These are phyloP conservation scores for Pseudococcus jackbeardsleyi DNA, from an alignment of 2,888 invertebrate species.

Conservation along the genomic window DNA sequence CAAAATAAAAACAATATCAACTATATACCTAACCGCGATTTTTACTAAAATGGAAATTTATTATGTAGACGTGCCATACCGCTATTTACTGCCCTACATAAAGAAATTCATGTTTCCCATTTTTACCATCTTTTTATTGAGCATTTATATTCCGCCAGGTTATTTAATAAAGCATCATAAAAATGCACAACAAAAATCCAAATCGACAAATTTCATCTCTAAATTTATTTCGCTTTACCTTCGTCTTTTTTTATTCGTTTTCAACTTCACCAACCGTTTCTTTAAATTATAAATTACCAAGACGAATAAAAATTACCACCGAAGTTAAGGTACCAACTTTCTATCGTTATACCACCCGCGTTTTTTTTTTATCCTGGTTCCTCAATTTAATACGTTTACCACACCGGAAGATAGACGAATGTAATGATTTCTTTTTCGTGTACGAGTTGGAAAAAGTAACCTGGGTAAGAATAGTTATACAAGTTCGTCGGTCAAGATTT, in stretches of 20 bases:
- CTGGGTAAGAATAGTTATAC: neutral
- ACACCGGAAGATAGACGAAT: neutral
- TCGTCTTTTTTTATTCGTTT: neutral
- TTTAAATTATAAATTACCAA: conserved; percentile 19
- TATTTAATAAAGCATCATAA: conserved; percentile 38
- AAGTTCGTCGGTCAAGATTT: neutral
- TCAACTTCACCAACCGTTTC: neutral
- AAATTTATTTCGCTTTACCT: neutral
- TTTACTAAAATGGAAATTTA: conserved; percentile 2
- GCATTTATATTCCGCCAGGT: conserved; percentile 38
- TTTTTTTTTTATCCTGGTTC: neutral
- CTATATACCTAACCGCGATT: neutral
- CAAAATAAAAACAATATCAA: neutral
- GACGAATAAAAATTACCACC: conserved; percentile 10
- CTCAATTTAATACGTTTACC: neutral
- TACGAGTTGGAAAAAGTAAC: neutral
- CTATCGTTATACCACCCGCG: neutral
- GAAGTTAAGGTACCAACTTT: neutral
- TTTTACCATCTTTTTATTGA: conserved; percentile 24
- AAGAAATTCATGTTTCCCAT: neutral
- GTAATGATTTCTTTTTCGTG: neutral
- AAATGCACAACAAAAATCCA: conserved; percentile 33
- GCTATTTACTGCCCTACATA: neutral
- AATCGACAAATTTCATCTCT: conserved; percentile 16
- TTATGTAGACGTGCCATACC: neutral